Conservation (phyloP, 2,888 invertebrate species). For the Lasiommata megera region DNA sequence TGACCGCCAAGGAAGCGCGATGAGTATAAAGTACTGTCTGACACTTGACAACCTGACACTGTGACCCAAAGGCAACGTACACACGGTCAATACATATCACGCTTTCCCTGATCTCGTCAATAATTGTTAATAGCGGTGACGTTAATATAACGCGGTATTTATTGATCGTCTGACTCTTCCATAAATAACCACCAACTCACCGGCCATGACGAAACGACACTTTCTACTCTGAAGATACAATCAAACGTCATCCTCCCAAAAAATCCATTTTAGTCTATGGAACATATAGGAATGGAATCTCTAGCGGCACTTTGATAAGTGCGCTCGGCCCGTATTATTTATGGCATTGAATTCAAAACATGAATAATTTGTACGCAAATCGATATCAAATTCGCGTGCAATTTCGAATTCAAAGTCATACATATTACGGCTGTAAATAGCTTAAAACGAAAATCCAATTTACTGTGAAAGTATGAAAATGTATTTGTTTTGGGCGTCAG, state of each 20-base stretch:
- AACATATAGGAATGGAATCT: background rate
- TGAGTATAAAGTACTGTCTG: constrained; percentile 68
- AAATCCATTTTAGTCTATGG: background rate
- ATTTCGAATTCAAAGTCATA: background rate
- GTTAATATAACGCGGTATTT: background rate
- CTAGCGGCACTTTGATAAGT: background rate
- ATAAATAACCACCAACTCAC: background rate
- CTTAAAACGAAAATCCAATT: too few species aligned
- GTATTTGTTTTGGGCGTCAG: too few species aligned
- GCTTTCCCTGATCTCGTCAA: too few species aligned
- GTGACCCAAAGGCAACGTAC: background rate
- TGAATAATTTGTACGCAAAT: too few species aligned
- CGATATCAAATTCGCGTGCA: too few species aligned
- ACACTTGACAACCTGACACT: background rate
- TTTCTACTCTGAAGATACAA: background rate
- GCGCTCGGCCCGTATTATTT: too few species aligned
- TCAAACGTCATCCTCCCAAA: too few species aligned
- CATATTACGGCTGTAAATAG: background rate
- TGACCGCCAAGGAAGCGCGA: constrained; percentile 94
- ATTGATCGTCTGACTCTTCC: background rate
- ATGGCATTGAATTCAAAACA: too few species aligned
- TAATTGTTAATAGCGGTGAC: background rate
- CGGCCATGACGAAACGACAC: background rate
- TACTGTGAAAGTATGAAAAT: too few species aligned
- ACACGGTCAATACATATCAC: background rate